Evolutionary conservation across 2,888 invertebrate species (phyloP), one percentile per base, ranked within the genome.

Genomic region (Athetis lepigone): DNA sequence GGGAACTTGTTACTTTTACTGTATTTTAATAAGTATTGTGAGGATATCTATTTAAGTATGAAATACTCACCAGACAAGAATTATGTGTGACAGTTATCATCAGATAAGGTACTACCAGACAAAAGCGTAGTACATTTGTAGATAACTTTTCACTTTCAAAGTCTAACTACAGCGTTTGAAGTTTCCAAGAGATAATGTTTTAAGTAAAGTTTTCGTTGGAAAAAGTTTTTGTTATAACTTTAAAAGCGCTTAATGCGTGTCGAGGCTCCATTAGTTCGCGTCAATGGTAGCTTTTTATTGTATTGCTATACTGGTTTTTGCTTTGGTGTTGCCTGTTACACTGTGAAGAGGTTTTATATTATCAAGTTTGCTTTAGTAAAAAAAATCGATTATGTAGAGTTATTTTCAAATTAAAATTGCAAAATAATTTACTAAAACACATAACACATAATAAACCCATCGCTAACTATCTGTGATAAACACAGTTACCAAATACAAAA

Each of bases 241-340:
- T 47, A 73, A 77, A 50, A 37, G 18, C 36, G 40, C 52, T 54
- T 66, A 65, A 79, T 65, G 70, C 74, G 69, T 77, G 78, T 71
- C 39, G 37, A n/a, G 50, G 25, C 27, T 74, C 87, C 86, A 87
- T 88, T 88, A 87, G 81, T 59, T 67, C 50, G 57, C 80, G 79
- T 82, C 84, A 81, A 77, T 83, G 74, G 76, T 13, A 39, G 21
- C 6, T 81, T 73, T 70, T 77, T 76, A 46, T 73, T 66, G 67
- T 60, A 67, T 67, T 39, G 50, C 49, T 54, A 60, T 56, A 72
- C 77, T 57, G 61, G 46, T 37, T 63, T 6, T 11, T 61, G 40
- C 62, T 65, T 61, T 42, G 58, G 54, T 33, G 21, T 46, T 29
- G 39, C 51, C 11, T 70, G 59, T 56, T n/a, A n/a, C n/a, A 29